Evolutionary conservation across 2,797 vertebrate species (phyloP).

Genomic region (Muscicapa comitata): DNA sequence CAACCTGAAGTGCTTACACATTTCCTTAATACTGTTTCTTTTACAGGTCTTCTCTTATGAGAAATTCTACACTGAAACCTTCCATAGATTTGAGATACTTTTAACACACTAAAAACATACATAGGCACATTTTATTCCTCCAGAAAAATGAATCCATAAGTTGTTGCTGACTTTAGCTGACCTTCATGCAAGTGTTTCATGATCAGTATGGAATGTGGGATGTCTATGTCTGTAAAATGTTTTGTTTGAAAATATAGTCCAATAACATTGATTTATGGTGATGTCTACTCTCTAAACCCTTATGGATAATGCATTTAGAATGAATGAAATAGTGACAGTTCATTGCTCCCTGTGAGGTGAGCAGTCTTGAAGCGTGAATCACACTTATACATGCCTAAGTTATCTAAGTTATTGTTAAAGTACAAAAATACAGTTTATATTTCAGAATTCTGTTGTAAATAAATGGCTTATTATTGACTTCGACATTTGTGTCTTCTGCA

Average conservation of each 20-base stretch:
- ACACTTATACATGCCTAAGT: background rate
- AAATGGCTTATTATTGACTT: background rate
- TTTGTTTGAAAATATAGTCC: constrained; percentile 74
- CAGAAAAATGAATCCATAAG: constrained; percentile 54
- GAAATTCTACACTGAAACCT: constrained; percentile 20
- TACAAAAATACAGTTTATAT: constrained; percentile 47
- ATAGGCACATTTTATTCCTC: constrained; percentile 7
- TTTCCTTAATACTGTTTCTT: background rate
- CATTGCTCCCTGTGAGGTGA: constrained; percentile 51
- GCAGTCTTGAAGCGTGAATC: constrained; percentile 41
- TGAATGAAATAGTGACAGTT: constrained; percentile 64
- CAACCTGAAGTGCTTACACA: background rate
- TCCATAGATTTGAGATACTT: constrained; percentile 19
- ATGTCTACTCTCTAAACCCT: constrained; percentile 67
- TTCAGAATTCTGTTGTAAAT: constrained; percentile 34
- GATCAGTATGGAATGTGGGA: constrained; percentile 51
- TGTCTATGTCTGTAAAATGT: constrained; percentile 61
- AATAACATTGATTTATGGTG: constrained; percentile 74
- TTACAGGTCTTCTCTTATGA: constrained; percentile 18
- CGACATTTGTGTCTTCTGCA: background rate
- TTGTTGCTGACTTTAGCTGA: constrained; percentile 65
- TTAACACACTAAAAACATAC: background rate
- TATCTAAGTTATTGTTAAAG: background rate
- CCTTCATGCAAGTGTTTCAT: constrained; percentile 59
- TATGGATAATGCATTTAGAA: constrained; percentile 65